Conservation (phyloP, 2,888 invertebrate genomes). For the Drosophila anceps region DNA sequence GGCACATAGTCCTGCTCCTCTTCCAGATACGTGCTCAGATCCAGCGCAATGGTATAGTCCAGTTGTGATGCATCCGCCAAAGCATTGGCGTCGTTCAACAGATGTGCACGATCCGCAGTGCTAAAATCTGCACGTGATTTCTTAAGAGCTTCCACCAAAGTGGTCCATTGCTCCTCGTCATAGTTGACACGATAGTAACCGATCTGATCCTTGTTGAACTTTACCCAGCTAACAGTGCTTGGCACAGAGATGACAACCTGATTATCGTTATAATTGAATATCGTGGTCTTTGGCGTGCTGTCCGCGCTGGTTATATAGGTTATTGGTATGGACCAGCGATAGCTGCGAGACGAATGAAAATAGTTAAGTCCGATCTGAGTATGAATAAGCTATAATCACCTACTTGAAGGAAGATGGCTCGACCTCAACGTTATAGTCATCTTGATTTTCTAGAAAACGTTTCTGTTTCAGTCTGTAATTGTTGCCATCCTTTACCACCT, state of each 20-base stretch:
- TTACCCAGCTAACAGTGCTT: conserved; percentile 89
- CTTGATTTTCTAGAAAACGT: conserved; percentile 90
- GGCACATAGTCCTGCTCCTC: conserved; percentile 90
- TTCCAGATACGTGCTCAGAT: conserved; percentile 89
- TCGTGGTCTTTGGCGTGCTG: conserved; percentile 78
- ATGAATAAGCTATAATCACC: conserved; percentile 39
- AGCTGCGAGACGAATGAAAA: conserved; percentile 86
- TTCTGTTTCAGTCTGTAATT: conserved; percentile 89
- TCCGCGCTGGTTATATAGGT: conserved; percentile 89
- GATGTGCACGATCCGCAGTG: conserved; percentile 90
- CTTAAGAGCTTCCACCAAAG: conserved; percentile 83
- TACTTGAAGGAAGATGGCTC: conserved; percentile 87
- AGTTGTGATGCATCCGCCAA: conserved; percentile 90
- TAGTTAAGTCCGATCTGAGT: background rate
- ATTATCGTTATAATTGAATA: conserved; percentile 84
- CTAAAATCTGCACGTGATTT: conserved; percentile 84
- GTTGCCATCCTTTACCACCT: conserved; percentile 86
- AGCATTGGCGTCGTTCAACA: conserved; percentile 93
- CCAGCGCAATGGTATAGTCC: conserved; percentile 89
- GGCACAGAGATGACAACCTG: conserved; percentile 86
- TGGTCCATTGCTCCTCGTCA: conserved; percentile 88
- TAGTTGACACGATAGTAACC: conserved; percentile 97
- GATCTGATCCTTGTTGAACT: conserved; percentile 93
- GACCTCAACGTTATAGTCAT: conserved; percentile 86
- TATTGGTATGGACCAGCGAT: conserved; percentile 94